Evolutionary conservation across 2,888 invertebrate genomes (phyloP).

Genomic region (Tillus elongatus): DNA sequence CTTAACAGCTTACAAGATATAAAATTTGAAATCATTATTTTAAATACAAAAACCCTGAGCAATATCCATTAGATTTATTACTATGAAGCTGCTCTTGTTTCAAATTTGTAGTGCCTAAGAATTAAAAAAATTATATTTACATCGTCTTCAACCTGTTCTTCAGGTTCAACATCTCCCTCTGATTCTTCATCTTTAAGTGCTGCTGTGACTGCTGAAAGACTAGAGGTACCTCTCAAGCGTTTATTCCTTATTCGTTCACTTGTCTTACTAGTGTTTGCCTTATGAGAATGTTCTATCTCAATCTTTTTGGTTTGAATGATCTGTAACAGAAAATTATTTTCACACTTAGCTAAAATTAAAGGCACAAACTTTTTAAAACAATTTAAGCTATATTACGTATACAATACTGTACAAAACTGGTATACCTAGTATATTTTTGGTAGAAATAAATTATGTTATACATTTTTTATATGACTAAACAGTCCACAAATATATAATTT

Average conservation of each 20-base stretch:
- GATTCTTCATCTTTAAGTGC: constrained; percentile 55
- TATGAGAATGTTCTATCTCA: constrained; percentile 61
- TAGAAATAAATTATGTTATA: too few relatives aligned
- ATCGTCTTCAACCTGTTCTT: constrained; percentile 39
- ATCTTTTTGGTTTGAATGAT: constrained; percentile 58
- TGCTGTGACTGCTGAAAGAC: constrained; percentile 52
- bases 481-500: too few relatives aligned
- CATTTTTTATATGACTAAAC: too few relatives aligned
- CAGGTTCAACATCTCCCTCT: constrained; percentile 52
- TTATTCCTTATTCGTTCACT: constrained; percentile 62
- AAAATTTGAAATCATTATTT: too few relatives aligned
- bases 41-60: too few relatives aligned
- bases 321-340: constrained; percentile 33
- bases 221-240: constrained; percentile 44
- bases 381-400: too few relatives aligned
- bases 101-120: constrained; percentile 13
- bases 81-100: constrained; percentile 49
- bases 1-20: too few relatives aligned
- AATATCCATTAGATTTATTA: constrained; percentile 47
- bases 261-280: constrained; percentile 52
- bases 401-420: too few relatives aligned
- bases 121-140: constrained; percentile 28
- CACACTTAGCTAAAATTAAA: too few relatives aligned
- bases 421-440: too few relatives aligned
- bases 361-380: too few relatives aligned